Conservation (phyloP, 2,797 vertebrate species). For the Hypotaenidia philippensis region DNA sequence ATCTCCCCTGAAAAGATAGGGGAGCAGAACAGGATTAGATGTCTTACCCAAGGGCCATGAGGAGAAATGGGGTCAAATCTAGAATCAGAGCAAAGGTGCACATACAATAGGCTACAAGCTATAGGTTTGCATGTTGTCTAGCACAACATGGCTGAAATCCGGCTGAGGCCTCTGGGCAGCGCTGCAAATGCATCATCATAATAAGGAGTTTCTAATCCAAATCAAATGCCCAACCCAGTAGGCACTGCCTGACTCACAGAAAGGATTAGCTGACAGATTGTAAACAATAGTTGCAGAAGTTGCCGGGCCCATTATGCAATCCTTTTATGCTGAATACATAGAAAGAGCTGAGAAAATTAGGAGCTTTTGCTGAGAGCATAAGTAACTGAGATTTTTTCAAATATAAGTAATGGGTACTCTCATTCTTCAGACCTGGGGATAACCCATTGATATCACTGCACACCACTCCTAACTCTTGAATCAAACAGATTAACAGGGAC, state of each 20-base stretch:
- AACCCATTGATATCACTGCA: background rate
- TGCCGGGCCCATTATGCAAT: background rate
- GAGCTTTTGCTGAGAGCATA: slow-evolving; percentile 33
- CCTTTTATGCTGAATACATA: slow-evolving; percentile 56
- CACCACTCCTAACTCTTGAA: background rate
- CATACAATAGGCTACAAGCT: background rate
- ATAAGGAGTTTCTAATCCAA: slow-evolving; percentile 49
- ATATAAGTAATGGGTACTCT: background rate
- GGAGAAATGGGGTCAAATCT: slow-evolving; percentile 25
- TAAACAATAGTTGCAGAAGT: slow-evolving; percentile 47
- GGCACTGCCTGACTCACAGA: slow-evolving; percentile 23
- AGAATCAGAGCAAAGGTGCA: background rate
- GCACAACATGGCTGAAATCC: background rate
- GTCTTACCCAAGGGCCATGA: background rate
- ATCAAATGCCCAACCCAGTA: slow-evolving; percentile 53
- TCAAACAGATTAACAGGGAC: background rate
- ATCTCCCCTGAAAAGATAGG: background rate
- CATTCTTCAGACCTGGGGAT: background rate
- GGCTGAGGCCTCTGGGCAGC: slow-evolving; percentile 39
- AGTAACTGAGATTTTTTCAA: slow-evolving; percentile 17
- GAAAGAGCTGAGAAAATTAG: slow-evolving; percentile 49
- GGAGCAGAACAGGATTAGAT: slow-evolving; percentile 15
- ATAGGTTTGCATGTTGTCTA: background rate
- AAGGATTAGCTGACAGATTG: slow-evolving; percentile 43
- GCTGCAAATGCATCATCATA: slow-evolving; percentile 17